These are phyloP conservation scores for Heliconius congener DNA, from an alignment of 1,140 invertebrate species.

Conservation along the genomic window DNA sequence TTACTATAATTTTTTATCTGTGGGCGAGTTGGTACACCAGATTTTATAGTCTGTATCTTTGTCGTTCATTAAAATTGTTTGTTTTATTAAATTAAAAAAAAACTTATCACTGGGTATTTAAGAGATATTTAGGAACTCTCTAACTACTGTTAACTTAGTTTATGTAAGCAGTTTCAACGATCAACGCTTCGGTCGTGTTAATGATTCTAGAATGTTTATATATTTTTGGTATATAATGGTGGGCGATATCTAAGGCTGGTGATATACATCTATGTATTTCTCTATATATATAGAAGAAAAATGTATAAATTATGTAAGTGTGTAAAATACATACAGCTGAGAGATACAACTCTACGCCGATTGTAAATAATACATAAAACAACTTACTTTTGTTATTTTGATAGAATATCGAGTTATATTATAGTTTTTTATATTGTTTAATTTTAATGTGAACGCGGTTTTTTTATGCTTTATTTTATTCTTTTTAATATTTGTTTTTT, in stretches of 20 bases:
- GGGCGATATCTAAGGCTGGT: conserved; percentile 71
- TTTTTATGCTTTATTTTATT: background rate
- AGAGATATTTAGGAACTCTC: conserved; percentile 26
- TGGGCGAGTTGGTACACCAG: background rate
- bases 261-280: conserved; percentile 64
- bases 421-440: background rate
- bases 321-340: conserved; percentile 68
- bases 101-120: conserved; percentile 25
- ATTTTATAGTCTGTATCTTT: background rate
- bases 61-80: background rate
- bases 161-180: conserved; percentile 30
- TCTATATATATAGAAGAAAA: conserved; percentile 55
- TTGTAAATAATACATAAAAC: conserved; percentile 36
- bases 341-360: conserved; percentile 69
- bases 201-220: conserved; percentile 52
- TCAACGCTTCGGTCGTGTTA: conserved; percentile 41
- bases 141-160: conserved; percentile 22
- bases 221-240: conserved; percentile 56
- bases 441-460: background rate
- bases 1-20: background rate
- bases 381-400: conserved; percentile 38
- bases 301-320: conserved; percentile 62
- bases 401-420: conserved; percentile 17
- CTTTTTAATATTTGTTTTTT: conserved; percentile 15
- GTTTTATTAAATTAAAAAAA: background rate